Evolutionary conservation across 2,113 vertebrate genomes (phyloP), one percentile per base, ranked within the genome.

Genomic region (Potamarius usumacintae): DNA sequence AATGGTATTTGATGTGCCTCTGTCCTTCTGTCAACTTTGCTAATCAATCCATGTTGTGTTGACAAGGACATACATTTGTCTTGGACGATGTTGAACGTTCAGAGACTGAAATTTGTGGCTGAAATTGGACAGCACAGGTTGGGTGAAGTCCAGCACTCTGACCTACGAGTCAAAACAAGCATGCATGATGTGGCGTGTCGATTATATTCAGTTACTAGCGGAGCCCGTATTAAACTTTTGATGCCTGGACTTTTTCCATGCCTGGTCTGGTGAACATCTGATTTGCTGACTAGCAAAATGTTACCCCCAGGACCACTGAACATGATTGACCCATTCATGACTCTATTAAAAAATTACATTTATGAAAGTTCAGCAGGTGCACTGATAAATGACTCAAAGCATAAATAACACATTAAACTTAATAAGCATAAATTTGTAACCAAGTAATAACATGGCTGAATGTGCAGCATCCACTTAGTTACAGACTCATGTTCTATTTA

Each of bases 1-100:
- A 58, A 14, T 7, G 48, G 25, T 4, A 4, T 81, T 67, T 83
- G 67, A 69, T 20, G 57, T 84, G 80, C 69, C 55, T 58, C 76
- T 88, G 86, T 63, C 30, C 18, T 25, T 5, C 34, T 34, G 55
- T 76, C 78, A 18, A 62, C 22, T 52, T 79, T 27, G n/a, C 9
- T 85, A 14, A 63, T 84, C 20, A 71, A 9, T 78, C 60, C 15
- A 17, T 62, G 22, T 48, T 86, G 79, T 82, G 81, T 25, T 86
- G 76, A 63, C 63, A 85, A 78, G 78, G 74, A 52, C 25, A 76
- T n/a, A 27, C 53, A 83, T 76, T 62, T 88, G 18, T 72, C 17
- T 30, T 15, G 50, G 48, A 71, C 63, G 52, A 60, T 67, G n/a
- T 76, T 9, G 1, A 85, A 25, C 55, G 58, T 25, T 34, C 42